phyloP scores from a whole-genome alignment of 2,113 vertebrate genomes.

The Rhizomys pruinosus region DNA sequence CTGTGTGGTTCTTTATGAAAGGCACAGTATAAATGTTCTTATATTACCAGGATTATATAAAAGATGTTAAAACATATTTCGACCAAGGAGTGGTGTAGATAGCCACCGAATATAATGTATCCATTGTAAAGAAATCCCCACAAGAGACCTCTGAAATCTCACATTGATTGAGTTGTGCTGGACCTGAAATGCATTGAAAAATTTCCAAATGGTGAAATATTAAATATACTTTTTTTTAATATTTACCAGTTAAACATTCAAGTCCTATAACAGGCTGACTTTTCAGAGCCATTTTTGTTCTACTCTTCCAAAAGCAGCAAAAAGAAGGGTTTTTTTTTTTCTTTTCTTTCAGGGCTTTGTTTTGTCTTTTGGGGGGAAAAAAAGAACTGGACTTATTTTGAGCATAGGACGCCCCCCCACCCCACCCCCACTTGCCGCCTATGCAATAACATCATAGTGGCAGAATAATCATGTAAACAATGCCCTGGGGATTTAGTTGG shows the following conservation, averaged over 20 bases:
- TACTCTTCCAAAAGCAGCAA: constrained; percentile 85
- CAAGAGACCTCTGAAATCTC: constrained; percentile 83
- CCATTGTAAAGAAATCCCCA: constrained; percentile 88
- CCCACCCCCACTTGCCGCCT: constrained; percentile 83
- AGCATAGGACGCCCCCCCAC: too few species aligned
- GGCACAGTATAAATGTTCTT: constrained; percentile 75
- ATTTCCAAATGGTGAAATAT: constrained; percentile 89
- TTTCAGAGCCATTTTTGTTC: constrained; percentile 83
- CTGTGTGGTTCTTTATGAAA: constrained; percentile 81
- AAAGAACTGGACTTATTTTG: constrained; percentile 84
- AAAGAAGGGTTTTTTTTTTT: constrained; percentile 61
- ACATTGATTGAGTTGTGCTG: constrained; percentile 85
- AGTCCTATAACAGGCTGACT: constrained; percentile 85
- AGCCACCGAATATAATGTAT: constrained; percentile 85
- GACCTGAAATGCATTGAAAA: constrained; percentile 85
- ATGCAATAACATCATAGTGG: constrained; percentile 90
- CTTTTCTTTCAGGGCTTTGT: constrained; percentile 69
- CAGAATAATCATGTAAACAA: constrained; percentile 91
- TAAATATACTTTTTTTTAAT: constrained; percentile 86
- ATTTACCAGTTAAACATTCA: constrained; percentile 89
- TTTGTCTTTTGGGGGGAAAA: constrained; percentile 66
- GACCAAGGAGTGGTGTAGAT: constrained; percentile 82
- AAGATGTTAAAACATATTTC: constrained; percentile 87
- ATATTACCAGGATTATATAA: constrained; percentile 85
- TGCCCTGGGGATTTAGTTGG: constrained; percentile 86